Evolutionary conservation across 1,140 invertebrate genomes (phyloP), one percentile per base, ranked within the genome.

Genomic region (Linepithema humile): DNA sequence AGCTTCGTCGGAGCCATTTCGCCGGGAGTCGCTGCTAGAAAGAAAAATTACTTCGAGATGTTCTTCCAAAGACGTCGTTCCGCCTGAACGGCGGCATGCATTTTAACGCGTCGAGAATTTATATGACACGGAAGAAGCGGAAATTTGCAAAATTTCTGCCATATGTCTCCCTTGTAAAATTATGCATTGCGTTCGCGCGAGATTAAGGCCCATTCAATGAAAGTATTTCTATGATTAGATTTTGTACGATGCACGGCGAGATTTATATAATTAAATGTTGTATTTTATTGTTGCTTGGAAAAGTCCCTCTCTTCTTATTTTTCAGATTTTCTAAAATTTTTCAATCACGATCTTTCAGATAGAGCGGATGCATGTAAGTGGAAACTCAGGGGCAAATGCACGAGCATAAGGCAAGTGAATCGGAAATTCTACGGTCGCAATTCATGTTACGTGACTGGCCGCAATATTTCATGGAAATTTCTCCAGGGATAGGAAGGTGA

Each of bases 391-490:
- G 73, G 87, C 55, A 82, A 88, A 88, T 75, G 83, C 35, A 45
- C 48, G 75, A 73, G 35, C 70, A 64, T 48, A 65, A 77, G 75
- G 86, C 67, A 85, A 82, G 62, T 62, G 87, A 88, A 82, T 87
- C 84, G 87, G 75, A 85, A 88, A 88, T 88, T 85, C 53, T 59
- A 75, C 20, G 69, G 83, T 87, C 62, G 85, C 87, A 84, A 88
- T 88, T 87, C 75, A 64, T 48, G 83, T 77, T 87, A 87, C 85
- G 87, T 88, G 87, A 88, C 87, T 69, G 87, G 23, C 32, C 75
- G 59, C 62, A 23, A 73, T 88, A 88, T 88, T 88, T 88, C 86
- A 87, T 88, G 85, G 70, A 88, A 87, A 88, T 88, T 87, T 87
- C 87, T 88, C 86, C 17, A 57, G 75, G 83, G 86, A 85, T 78